These are phyloP conservation scores for Vesta saturnalis DNA, from an alignment of 2,888 invertebrate genomes.

Conservation along the genomic window DNA sequence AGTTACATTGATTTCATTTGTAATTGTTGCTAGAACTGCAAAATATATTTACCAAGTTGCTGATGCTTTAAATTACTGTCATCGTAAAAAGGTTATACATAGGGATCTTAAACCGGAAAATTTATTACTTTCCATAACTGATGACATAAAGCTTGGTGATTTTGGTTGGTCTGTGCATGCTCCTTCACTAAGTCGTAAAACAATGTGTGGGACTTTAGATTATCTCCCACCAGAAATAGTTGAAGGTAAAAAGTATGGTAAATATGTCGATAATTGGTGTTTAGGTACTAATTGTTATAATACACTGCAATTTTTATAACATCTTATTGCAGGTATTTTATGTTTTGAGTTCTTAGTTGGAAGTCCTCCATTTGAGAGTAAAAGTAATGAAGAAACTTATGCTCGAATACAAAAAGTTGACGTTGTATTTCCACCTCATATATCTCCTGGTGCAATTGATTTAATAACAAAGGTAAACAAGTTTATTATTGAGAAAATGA, in stretches of 20 bases:
- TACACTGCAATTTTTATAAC: background rate
- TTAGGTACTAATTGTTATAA: constrained; percentile 67
- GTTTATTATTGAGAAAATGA: background rate
- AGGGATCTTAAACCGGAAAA: constrained; percentile 95
- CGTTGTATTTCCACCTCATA: constrained; percentile 71
- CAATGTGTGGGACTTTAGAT: constrained; percentile 95
- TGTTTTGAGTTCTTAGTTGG: constrained; percentile 96
- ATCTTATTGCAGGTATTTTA: constrained; percentile 64
- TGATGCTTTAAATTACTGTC: constrained; percentile 89
- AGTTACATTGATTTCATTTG: background rate
- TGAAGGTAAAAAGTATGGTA: constrained; percentile 80
- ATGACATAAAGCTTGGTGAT: constrained; percentile 88
- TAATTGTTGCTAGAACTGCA: constrained; percentile 65
- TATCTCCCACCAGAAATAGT: constrained; percentile 98
- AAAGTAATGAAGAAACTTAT: constrained; percentile 76
- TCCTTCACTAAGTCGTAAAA: constrained; percentile 81
- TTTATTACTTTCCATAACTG: constrained; percentile 78
- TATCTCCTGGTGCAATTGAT: constrained; percentile 77
- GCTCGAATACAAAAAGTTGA: constrained; percentile 73
- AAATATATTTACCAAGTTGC: constrained; percentile 91
- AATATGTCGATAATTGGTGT: constrained; percentile 94
- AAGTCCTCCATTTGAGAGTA: constrained; percentile 90
- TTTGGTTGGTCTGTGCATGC: constrained; percentile 98
- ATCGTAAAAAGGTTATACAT: constrained; percentile 88
- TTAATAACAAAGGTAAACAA: constrained; percentile 75